phyloP scores from a whole-genome alignment of 2,797 vertebrate genomes.

The Falco novaeseelandiae region DNA sequence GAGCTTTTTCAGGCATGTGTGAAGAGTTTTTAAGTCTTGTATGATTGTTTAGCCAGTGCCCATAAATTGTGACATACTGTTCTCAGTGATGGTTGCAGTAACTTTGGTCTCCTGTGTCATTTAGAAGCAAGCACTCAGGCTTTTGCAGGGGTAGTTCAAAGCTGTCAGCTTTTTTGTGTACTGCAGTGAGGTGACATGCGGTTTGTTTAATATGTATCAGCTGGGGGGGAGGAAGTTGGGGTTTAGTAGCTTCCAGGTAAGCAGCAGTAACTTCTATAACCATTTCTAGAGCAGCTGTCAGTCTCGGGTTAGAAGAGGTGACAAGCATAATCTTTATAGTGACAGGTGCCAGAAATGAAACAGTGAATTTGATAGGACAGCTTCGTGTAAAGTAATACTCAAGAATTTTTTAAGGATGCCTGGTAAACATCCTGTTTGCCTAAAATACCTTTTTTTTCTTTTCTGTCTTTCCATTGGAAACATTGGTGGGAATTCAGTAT shows the following conservation, averaged over 20 bases:
- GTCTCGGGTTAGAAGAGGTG: background rate
- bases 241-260: background rate
- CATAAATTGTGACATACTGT: background rate
- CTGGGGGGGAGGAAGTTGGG: background rate
- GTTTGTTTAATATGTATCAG: background rate
- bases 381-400: background rate
- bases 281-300: background rate
- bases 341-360: background rate
- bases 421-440: background rate
- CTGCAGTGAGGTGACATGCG: background rate
- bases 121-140: background rate
- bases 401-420: background rate
- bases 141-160: background rate
- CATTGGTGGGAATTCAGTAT: background rate
- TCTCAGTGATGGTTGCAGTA: background rate
- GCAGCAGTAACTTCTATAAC: background rate
- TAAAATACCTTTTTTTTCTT: background rate
- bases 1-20: background rate
- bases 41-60: background rate
- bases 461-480: background rate
- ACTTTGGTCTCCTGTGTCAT: background rate
- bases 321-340: background rate
- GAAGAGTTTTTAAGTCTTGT: fast-evolving
- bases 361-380: background rate
- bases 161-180: background rate